Evolutionary conservation across 35 echinoderm and acorn worm genomes (phyloP).

Genomic region (Strongylocentrotus purpuratus): DNA sequence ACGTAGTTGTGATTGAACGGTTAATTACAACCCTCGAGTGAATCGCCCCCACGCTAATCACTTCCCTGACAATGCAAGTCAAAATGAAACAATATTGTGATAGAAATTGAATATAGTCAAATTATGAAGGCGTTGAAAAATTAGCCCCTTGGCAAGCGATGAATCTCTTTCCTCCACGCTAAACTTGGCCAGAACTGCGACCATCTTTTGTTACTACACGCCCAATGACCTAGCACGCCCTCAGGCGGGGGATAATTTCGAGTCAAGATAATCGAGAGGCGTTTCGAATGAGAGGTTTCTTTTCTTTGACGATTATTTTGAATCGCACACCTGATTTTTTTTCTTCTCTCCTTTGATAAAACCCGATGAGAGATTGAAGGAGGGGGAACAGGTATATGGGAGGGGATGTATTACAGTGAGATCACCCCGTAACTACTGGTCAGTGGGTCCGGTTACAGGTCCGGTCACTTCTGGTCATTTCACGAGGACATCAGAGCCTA

Average conservation of each 20-base stretch:
- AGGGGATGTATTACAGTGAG: neutral
- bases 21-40: neutral
- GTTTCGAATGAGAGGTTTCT: neutral
- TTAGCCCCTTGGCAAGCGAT: neutral
- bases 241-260: constrained; percentile 33
- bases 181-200: neutral
- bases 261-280: neutral
- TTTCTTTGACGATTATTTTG: neutral
- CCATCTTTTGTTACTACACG: constrained; percentile 12
- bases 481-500: neutral
- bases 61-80: constrained; percentile 5
- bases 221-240: constrained; percentile 34
- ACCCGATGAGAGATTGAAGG: neutral
- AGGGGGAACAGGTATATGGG: neutral
- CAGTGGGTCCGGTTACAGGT: neutral
- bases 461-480: neutral
- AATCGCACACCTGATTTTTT: neutral
- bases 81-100: constrained; percentile 32
- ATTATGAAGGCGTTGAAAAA: constrained; percentile 7
- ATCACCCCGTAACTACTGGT: neutral
- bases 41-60: neutral
- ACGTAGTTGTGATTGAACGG: neutral
- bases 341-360: neutral
- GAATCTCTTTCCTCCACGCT: constrained; percentile 23
- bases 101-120: constrained; percentile 23